A percentile compares a stretch with the other conserved stretches of the same genome.
phyloP scores from a whole-genome alignment of 2,888 invertebrate species.

The Cheilosia soror region DNA sequence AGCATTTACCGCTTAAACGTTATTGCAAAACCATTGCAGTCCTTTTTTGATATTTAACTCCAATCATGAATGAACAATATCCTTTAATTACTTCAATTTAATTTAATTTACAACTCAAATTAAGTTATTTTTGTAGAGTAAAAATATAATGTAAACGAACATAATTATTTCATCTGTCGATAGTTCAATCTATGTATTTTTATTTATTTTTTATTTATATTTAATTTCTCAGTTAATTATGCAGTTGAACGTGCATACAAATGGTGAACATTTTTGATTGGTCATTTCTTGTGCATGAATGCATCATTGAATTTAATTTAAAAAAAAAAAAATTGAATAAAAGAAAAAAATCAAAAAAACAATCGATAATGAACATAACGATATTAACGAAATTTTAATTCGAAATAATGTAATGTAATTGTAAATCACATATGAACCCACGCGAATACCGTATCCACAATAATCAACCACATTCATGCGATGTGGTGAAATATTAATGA shows the following conservation, averaged over 20 bases:
- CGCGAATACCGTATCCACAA: constrained; percentile 16
- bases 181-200: constrained; percentile 33
- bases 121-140: constrained; percentile 12
- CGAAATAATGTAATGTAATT: constrained; percentile 6
- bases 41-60: constrained; percentile 32
- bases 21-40: neutral
- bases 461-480: constrained; percentile 44
- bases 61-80: constrained; percentile 58
- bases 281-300: neutral
- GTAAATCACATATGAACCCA: constrained; percentile 33
- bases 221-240: constrained; percentile 60
- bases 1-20: neutral
- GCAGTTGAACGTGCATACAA: constrained; percentile 39
- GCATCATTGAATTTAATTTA: constrained; percentile 28
- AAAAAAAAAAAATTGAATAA: neutral
- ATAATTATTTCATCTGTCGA: constrained; percentile 40
- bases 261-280: constrained; percentile 20
- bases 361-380: neutral
- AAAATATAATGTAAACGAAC: neutral
- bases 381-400: constrained; percentile 34
- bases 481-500: constrained; percentile 50
- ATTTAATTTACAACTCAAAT: constrained; percentile 30
- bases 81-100: constrained; percentile 44
- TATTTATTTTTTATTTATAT: constrained; percentile 16
- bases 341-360: constrained; percentile 7